Evolutionary conservation across 2,113 vertebrate genomes (phyloP).

Genomic region (Lepus europaeus): DNA sequence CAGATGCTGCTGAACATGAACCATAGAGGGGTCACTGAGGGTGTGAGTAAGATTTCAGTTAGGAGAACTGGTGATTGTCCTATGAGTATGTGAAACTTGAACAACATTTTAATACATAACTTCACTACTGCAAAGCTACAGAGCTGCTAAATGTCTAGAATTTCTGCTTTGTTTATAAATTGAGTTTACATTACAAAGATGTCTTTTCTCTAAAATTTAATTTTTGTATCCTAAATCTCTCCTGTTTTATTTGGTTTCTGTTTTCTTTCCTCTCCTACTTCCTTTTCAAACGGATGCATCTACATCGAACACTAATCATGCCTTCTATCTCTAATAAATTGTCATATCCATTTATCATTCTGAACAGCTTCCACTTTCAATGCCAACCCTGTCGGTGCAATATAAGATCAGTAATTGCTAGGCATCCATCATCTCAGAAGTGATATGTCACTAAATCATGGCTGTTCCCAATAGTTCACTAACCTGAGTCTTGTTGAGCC

Average conservation of each 20-base stretch:
- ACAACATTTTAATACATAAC: not conserved
- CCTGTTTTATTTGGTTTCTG: not conserved
- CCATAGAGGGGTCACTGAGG: too few relatives aligned
- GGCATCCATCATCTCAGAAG: slow-evolving; percentile 83
- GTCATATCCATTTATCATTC: slow-evolving; percentile 84
- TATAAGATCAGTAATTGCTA: slow-evolving; percentile 85
- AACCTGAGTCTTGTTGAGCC: slow-evolving; percentile 52
- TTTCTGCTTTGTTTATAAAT: not conserved
- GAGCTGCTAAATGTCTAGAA: not conserved
- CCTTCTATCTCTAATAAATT: slow-evolving; percentile 84
- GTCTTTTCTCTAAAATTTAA: slow-evolving; percentile 34
- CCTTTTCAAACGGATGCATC: slow-evolving; percentile 56
- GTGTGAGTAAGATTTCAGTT: accelerated
- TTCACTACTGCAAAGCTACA: not conserved
- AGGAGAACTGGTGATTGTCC: not conserved
- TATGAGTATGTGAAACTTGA: not conserved
- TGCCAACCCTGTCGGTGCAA: slow-evolving; percentile 71
- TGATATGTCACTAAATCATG: slow-evolving; percentile 75
- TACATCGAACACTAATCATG: slow-evolving; percentile 66
- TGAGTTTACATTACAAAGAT: not conserved
- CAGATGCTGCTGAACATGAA: not conserved
- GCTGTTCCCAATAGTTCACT: slow-evolving; percentile 73
- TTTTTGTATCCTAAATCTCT: not conserved
- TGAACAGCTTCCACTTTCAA: slow-evolving; percentile 68
- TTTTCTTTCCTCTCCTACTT: not conserved